Base-by-base conservation (phyloP, 2,888 invertebrate genomes). In the Acrocyrtus sp. region DNA sequence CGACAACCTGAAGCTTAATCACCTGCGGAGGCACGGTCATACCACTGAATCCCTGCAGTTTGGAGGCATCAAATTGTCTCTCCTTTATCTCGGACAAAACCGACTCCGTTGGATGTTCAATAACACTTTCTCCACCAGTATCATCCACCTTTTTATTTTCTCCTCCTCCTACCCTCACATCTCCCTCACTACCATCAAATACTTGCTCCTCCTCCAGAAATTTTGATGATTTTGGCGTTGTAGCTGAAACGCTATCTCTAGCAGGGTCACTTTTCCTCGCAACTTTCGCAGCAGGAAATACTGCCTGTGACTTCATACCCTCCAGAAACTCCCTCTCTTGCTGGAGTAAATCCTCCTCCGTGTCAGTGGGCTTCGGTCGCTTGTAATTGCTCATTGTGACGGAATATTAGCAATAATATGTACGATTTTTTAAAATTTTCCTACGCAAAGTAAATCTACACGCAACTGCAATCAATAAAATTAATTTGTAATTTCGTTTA, bases 271-370 rank as follows among this genome's bases (percentile, higher is more conserved):
- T n/a, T 29, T 24, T 43, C 26, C 43, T 51, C 1, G 54, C 24
- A 6, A 69, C 54, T 48, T 53, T 69, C 0, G 69, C 69, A 15
- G 69, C 69, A 15, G 69, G 69, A 1, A 26, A 27, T 4, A 56
- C 48, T 10, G 54, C 61, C 27, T 24, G 2, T 5, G 24, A 24
- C 21, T 66, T 29, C 0, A 69, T 4, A 78, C 88, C 88, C 72
- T 87, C 86, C 10, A 90, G 83, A 82, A 90, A 93, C 77, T 91
- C 90, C 80, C 90, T 88, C 83, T 93, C 92, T 88, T 92, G 88
- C 68, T 87, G 88, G 21, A 93, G 85, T 41, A 93, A 86, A 82
- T 93, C 92, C 17, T 91, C 90, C 81, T 93, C 92, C 47, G 87
- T 88, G 83, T 93, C 93, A 4, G 87, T 87, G 1, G 88, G 87